A percentile compares a stretch with the other conserved stretches of the same genome.
These are phyloP conservation scores for Sepiola atlantica DNA, from an alignment of 2,888 invertebrate genomes.

Conservation along the genomic window DNA sequence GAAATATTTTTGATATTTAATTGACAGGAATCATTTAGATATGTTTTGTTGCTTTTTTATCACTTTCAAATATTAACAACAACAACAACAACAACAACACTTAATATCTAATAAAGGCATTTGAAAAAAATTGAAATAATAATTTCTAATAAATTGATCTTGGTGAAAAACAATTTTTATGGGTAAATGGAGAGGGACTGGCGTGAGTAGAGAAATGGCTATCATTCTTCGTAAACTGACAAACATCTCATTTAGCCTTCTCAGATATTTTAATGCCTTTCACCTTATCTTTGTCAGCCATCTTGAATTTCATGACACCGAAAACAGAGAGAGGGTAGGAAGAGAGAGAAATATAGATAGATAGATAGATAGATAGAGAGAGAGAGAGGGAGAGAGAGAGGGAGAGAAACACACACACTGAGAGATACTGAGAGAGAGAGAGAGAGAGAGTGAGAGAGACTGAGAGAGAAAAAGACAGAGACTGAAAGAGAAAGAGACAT, in stretches of 20 bases:
- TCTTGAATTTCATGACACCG: background rate
- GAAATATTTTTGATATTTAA: too few species aligned
- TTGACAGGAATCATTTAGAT: too few species aligned
- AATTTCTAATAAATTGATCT: background rate
- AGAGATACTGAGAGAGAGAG: too few species aligned
- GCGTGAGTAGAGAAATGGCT: background rate
- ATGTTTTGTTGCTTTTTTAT: background rate
- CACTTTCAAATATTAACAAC: background rate
- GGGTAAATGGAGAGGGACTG: background rate
- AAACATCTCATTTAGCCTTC: background rate
- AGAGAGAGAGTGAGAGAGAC: too few species aligned
- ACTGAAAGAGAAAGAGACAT: too few species aligned
- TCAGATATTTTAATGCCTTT: background rate
- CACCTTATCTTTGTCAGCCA: background rate
- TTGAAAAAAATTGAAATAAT: background rate
- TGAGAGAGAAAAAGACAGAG: too few species aligned
- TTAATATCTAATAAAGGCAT: too few species aligned
- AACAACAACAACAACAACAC: background rate
- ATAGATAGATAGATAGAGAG: too few species aligned
- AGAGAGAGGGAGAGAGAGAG: too few species aligned
- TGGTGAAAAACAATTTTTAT: background rate
- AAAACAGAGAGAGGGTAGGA: background rate
- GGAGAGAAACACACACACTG: too few species aligned
- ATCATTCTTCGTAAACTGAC: background rate
- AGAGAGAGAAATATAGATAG: too few species aligned